Evolutionary conservation across 2,113 vertebrate genomes (phyloP).

Genomic region (Menura novaehollandiae): DNA sequence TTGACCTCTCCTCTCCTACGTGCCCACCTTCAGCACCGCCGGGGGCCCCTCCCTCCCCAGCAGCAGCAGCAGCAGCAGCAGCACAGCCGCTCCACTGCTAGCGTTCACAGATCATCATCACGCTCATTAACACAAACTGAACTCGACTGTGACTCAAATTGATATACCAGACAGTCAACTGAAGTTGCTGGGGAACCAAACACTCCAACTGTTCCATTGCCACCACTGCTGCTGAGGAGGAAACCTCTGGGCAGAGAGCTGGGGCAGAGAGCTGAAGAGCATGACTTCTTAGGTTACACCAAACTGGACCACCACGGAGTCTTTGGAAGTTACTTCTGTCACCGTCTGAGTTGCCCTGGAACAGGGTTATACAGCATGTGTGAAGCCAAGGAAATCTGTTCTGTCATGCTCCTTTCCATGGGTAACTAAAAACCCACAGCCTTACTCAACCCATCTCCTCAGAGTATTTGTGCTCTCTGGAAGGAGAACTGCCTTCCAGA

Average conservation of each 20-base stretch:
- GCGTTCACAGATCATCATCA: constrained; percentile 44
- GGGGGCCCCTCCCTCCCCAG: not conserved
- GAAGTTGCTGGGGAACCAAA: constrained; percentile 60
- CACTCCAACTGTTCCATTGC: constrained; percentile 11
- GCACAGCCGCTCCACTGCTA: not conserved
- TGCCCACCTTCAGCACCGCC: not conserved
- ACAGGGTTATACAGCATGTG: not conserved
- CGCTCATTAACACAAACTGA: constrained; percentile 41
- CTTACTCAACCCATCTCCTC: not conserved
- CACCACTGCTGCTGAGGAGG: constrained; percentile 15
- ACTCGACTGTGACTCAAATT: constrained; percentile 5
- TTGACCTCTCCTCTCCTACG: not conserved
- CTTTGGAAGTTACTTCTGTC: constrained; percentile 31
- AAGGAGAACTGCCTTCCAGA: constrained; percentile 5
- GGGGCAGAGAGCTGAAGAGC: not conserved
- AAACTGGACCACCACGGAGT: constrained; percentile 23
- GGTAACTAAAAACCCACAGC: constrained; percentile 27
- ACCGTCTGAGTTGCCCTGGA: constrained; percentile 18
- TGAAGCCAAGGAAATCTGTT: constrained; percentile 10
- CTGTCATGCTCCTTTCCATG: constrained; percentile 21
- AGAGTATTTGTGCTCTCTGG: not conserved
- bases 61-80: not conserved
- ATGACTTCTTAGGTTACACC: constrained; percentile 37
- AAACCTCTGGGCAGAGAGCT: constrained; percentile 9
- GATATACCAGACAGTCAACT: constrained; percentile 47